phyloP scores from a whole-genome alignment of 1,140 invertebrate species.

The Magallana gigas region DNA sequence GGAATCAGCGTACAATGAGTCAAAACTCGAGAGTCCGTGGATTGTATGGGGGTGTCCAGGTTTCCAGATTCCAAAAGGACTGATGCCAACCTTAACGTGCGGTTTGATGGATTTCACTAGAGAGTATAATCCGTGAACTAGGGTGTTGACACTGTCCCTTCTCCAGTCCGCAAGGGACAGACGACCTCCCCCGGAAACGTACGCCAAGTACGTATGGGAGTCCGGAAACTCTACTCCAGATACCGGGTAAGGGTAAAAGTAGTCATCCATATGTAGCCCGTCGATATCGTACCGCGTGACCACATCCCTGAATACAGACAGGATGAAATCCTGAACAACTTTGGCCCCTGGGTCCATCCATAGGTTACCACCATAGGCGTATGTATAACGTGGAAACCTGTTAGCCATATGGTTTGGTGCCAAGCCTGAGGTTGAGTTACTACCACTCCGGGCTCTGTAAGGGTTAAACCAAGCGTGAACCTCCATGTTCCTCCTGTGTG shows the following conservation, averaged over 20 bases:
- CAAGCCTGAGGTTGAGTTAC: constrained; percentile 59
- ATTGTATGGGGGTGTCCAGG: constrained; percentile 69
- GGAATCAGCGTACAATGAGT: constrained; percentile 72
- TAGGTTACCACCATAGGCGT: constrained; percentile 69
- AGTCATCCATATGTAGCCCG: constrained; percentile 77
- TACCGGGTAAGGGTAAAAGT: constrained; percentile 77
- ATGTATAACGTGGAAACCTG: constrained; percentile 66
- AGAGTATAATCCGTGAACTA: constrained; percentile 66
- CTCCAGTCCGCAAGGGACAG: constrained; percentile 72
- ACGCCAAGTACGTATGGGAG: constrained; percentile 66
- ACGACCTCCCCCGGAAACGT: constrained; percentile 66
- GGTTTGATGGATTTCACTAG: constrained; percentile 64
- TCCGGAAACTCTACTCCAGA: constrained; percentile 70
- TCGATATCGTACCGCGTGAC: constrained; percentile 74
- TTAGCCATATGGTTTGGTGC: constrained; percentile 73
- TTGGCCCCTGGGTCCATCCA: constrained; percentile 75
- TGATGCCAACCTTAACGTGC: constrained; percentile 73
- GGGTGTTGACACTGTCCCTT: constrained; percentile 70
- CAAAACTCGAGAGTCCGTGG: constrained; percentile 69
- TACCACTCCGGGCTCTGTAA: constrained; percentile 67
- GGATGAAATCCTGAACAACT: constrained; percentile 63
- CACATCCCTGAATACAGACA: constrained; percentile 70
- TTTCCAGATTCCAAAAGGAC: constrained; percentile 77
- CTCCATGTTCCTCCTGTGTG: constrained; percentile 71
- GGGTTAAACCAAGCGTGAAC: constrained; percentile 78